These are phyloP conservation scores for Acrobasis suavella DNA, from an alignment of 2,888 invertebrate species.

Conservation along the genomic window DNA sequence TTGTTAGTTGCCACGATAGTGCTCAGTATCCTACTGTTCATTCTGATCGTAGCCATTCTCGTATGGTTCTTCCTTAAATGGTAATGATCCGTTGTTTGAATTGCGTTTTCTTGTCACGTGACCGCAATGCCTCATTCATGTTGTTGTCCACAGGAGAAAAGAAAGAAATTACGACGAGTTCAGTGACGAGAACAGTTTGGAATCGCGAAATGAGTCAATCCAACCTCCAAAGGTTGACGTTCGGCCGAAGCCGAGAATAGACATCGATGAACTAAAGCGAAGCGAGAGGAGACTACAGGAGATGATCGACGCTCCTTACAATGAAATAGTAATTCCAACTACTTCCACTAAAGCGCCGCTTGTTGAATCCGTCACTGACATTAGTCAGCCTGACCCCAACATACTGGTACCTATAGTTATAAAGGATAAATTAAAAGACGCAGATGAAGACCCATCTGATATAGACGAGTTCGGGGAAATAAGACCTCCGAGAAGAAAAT, in stretches of 20 bases:
- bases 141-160: constrained; percentile 54
- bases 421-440: constrained; percentile 71
- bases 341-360: constrained; percentile 39
- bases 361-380: constrained; percentile 45
- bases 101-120: constrained; percentile 39
- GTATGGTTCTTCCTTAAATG: constrained; percentile 66
- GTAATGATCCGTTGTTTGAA: constrained; percentile 54
- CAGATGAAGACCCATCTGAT: constrained; percentile 55
- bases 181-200: constrained; percentile 56
- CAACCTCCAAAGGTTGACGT: constrained; percentile 45
- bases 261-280: constrained; percentile 65
- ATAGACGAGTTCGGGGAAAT: constrained; percentile 73
- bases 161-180: constrained; percentile 57
- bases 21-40: constrained; percentile 63
- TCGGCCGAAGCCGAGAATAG: constrained; percentile 52
- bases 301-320: constrained; percentile 59
- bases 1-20: constrained; percentile 69
- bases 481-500: constrained; percentile 59
- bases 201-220: constrained; percentile 50
- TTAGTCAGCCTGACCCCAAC: constrained; percentile 43
- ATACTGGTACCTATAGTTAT: constrained; percentile 58
- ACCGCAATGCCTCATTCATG: constrained; percentile 33
- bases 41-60: constrained; percentile 55
- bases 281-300: constrained; percentile 68
- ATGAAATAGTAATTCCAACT: constrained; percentile 39